Percentiles rank a stretch among this genome's conserved stretches.
phyloP scores from a whole-genome alignment of 2,113 vertebrate species.

The Orthonyx spaldingii region DNA sequence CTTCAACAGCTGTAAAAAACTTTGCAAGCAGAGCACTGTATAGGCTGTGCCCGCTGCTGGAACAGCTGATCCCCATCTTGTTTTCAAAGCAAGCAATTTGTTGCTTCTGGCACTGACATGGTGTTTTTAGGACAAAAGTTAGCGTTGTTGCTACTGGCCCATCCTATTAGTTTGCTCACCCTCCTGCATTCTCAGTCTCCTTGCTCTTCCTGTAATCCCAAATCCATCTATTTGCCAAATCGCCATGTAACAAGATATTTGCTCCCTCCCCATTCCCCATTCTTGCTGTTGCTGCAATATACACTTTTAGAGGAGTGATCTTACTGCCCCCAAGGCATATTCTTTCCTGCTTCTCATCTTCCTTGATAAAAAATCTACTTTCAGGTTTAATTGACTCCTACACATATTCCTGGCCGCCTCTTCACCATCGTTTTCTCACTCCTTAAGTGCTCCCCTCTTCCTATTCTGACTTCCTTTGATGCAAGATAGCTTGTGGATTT shows the following conservation, averaged over 20 bases:
- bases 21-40: neutral
- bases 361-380: neutral
- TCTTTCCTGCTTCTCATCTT: neutral
- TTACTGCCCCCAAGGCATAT: neutral
- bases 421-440: constrained; percentile 1
- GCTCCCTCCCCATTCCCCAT: neutral
- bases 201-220: neutral
- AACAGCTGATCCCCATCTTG: neutral
- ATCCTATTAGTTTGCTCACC: neutral
- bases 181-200: neutral
- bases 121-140: neutral
- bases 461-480: neutral
- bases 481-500: neutral
- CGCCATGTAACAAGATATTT: neutral
- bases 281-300: neutral
- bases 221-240: neutral
- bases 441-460: neutral
- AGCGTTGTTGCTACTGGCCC: neutral
- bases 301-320: neutral
- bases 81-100: neutral
- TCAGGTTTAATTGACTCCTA: neutral
- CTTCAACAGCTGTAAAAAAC: neutral
- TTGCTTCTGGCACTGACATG: neutral
- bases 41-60: neutral
- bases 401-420: neutral